A percentile compares a stretch with the other conserved stretches of the same genome.
These are phyloP conservation scores for Sebastes alutus DNA, from an alignment of 2,797 vertebrate species.

Conservation along the genomic window DNA sequence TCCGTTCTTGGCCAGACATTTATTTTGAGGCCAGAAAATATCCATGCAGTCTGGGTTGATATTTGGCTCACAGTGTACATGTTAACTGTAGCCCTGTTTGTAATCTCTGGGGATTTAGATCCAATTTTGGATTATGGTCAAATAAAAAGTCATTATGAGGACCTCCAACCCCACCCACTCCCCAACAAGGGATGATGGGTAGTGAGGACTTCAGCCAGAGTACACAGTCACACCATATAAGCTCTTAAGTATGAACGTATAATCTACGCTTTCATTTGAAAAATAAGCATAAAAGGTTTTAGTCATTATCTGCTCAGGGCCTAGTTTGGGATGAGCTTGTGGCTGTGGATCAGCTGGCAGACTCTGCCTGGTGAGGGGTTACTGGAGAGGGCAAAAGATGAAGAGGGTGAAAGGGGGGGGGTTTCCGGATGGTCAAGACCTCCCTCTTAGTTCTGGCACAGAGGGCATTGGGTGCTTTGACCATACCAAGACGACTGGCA, in stretches of 20 bases:
- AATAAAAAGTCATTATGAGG: slow-evolving; percentile 80
- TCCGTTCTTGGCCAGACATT: slow-evolving; percentile 60
- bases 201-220: slow-evolving; percentile 61
- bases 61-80: slow-evolving; percentile 70
- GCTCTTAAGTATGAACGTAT: slow-evolving; percentile 76
- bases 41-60: slow-evolving; percentile 64
- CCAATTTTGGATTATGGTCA: slow-evolving; percentile 81
- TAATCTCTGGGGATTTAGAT: slow-evolving; percentile 84
- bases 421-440: slow-evolving; percentile 66
- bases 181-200: slow-evolving; percentile 63
- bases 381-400: slow-evolving; percentile 45
- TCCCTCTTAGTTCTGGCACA: slow-evolving; percentile 62
- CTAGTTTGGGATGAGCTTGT: slow-evolving; percentile 67
- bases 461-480: slow-evolving; percentile 60
- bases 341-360: slow-evolving; percentile 67
- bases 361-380: slow-evolving; percentile 48
- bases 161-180: slow-evolving; percentile 50
- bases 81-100: slow-evolving; percentile 75
- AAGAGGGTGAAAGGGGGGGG: not conserved
- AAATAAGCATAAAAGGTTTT: slow-evolving; percentile 79
- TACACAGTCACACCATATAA: slow-evolving; percentile 73
- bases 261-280: slow-evolving; percentile 80
- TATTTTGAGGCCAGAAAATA: slow-evolving; percentile 58
- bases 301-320: slow-evolving; percentile 71
- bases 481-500: slow-evolving; percentile 51